Evolutionary conservation across 2,797 vertebrate genomes (phyloP), one percentile per base, ranked within the genome.

Genomic region (Poeciliopsis turneri): DNA sequence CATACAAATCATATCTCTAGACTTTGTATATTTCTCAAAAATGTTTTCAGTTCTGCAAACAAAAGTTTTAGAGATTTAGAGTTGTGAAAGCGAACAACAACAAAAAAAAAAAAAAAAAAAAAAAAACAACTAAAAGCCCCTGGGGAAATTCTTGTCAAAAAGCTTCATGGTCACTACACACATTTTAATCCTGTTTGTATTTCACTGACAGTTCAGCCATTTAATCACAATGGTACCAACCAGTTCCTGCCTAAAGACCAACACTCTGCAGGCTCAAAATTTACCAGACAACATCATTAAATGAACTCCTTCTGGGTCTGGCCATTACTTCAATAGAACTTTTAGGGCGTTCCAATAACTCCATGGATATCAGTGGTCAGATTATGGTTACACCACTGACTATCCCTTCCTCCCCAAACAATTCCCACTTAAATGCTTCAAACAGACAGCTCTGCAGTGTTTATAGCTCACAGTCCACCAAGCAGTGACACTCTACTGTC

Each of bases 161-260:
- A 5, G 6, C n/a, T 61, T 66, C 7, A 12, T 66, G 61, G 33
- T 66, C 16, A 39, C 61, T 66, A 66, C 61, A 36, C 33, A 18
- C 9, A 30, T 71, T 74, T 69, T 86, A 86, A 85, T 88, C 89
- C 87, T 74, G 83, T 83, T 78, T 78, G 82, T 84, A 81, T 84
- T 87, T 86, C 73, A 30, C 28, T 30, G 28, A 16, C 59, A 33
- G 15, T 33, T 33, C 5, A 59, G 57, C 28, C 11, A 28, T 59
- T 59, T 33, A 61, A 61, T 61, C 57, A 61, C 0, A 6, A 16
- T 33, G 57, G 57, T 16, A 33, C 57, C 78, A 80, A 76, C 47
- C 59, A 7, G 64, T 46, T 61, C 15, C 53, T 39, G 41, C 13
- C 45, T 16, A 45, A 55, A 59, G 57, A 33, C 6, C 28, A 16